Evolutionary conservation across 2,797 vertebrate species (phyloP).

Genomic region (Prionace glauca): DNA sequence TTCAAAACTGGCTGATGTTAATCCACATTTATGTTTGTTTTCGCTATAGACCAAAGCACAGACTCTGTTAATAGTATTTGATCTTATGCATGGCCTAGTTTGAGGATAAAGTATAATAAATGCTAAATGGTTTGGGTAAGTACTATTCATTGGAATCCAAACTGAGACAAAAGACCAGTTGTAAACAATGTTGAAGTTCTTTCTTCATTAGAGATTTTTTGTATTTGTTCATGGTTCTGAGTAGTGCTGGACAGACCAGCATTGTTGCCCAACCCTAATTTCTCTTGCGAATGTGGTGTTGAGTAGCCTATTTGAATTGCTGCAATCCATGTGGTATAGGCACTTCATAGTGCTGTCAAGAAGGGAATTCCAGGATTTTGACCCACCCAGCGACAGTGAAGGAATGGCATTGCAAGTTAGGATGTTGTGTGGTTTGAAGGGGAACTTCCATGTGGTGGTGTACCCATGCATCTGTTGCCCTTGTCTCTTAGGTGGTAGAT

Average conservation of each 20-base stretch:
- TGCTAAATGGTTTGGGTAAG: neutral
- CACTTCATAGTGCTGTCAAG: neutral
- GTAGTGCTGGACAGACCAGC: neutral
- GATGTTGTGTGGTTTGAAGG: no score
- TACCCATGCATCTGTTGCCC: no score
- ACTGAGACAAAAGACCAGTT: neutral
- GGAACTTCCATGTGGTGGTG: no score
- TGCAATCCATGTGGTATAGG: no score
- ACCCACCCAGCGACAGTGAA: neutral
- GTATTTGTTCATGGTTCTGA: neutral
- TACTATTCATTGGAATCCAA: neutral
- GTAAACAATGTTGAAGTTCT: neutral
- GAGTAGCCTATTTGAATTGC: neutral
- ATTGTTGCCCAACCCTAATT: neutral
- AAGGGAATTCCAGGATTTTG: neutral
- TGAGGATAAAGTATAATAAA: neutral
- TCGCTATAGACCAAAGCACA: neutral
- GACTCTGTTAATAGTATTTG: neutral
- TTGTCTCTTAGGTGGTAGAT: no score
- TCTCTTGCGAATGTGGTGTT: neutral
- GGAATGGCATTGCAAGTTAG: neutral
- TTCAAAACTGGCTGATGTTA: neutral
- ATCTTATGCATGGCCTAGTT: neutral
- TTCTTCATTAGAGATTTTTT: neutral
- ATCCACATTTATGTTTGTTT: neutral